Evolutionary conservation across 2,113 vertebrate species (phyloP), one percentile per base, ranked within the genome.

Genomic region (Platysteira castanea): DNA sequence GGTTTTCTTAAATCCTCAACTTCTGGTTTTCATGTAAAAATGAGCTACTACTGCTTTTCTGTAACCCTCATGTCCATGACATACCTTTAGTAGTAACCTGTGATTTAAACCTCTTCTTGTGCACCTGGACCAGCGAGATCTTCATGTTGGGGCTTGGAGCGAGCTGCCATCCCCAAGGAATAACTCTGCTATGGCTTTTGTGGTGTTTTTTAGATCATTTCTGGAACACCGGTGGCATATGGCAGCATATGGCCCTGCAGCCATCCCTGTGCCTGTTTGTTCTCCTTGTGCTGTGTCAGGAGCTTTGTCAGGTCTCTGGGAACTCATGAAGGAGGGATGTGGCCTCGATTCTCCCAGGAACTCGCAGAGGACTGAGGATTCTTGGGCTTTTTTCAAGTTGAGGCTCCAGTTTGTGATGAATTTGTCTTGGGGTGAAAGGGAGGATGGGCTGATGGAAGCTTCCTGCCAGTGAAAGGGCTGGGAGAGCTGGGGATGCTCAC

Each of bases 221-320:
- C 31, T 65, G 52, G 65, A 20, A 2, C 0, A 8, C 6, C 15
- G 0, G 0, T 71, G 63, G 83, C 33, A 37, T 49, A 37, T 53
- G 57, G 90, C 65, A 68, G 61, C 93, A 61, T 35, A 70, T 49
- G 89, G 69, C 46, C 83, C 89, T 77, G 90, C 95, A 85, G 57
- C 87, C 84, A 87, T 50, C 20, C 6, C 83, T 18, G 37, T 64
- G 76, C 86, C 49, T 93, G 17, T 24, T 21, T 42, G 33, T 41
- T 84, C 57, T 79, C 28, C 44, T 47, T 11, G 47, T 70, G 74
- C 85, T 89, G 57, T 39, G 42, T 60, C 61, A 71, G 63, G 74
- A 75, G 20, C 57, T 75, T 20, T 47, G 60, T 27, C 41, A 26
- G 16, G 24, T 27, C 52, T 11, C 73, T 74, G 90, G 85, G 54